Evolutionary conservation across 2,113 vertebrate species (phyloP).

Genomic region (Cavia aperea): DNA sequence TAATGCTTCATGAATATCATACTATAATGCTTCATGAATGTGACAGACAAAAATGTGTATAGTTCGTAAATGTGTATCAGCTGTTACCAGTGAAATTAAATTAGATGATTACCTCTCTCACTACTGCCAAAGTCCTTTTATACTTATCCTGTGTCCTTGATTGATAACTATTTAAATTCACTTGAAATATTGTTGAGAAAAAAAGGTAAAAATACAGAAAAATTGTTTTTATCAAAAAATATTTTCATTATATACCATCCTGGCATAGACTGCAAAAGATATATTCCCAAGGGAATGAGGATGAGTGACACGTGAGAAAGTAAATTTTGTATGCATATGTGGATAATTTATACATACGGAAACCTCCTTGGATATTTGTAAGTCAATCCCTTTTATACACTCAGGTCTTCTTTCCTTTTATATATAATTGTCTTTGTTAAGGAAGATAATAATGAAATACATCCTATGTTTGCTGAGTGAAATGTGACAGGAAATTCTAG

Average conservation of each 20-base stretch:
- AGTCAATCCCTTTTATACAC: not conserved
- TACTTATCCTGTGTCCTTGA: not conserved
- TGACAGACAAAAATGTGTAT: not conserved
- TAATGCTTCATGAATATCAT: not conserved
- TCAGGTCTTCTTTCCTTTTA: not conserved
- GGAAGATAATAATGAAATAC: not conserved
- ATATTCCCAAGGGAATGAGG: not conserved
- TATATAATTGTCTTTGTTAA: not conserved
- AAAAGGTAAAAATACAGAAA: not conserved
- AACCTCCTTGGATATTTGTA: not conserved
- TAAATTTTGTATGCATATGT: not conserved
- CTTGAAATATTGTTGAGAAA: not conserved
- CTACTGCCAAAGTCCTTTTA: not conserved
- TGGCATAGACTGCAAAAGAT: not conserved
- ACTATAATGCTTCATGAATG: not conserved
- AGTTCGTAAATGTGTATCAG: not conserved
- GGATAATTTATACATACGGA: not conserved
- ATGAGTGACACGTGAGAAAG: not conserved
- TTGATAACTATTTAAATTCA: not conserved
- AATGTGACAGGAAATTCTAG: not conserved
- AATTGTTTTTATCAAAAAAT: not conserved
- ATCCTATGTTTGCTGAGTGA: not conserved
- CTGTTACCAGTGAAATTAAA: not conserved
- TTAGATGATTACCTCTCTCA: not conserved
- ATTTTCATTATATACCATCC: not conserved